Evolutionary conservation across 1,140 invertebrate genomes (phyloP).

Genomic region (Helicoverpa armigera): DNA sequence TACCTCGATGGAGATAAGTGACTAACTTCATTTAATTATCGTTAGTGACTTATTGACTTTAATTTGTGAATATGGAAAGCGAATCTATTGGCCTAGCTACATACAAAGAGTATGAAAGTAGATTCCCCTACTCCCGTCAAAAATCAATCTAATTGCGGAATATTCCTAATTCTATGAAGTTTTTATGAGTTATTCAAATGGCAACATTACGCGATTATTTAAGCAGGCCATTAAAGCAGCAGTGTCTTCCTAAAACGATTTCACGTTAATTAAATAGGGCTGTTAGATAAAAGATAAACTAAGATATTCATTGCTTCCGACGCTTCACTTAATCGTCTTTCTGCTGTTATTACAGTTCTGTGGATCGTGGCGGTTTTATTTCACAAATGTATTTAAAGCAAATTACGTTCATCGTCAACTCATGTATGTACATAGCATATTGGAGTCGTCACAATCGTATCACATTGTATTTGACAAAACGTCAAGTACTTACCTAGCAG

Average conservation of each 20-base stretch:
- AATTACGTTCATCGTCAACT: not conserved
- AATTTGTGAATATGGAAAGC: too few relatives aligned
- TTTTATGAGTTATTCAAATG: not conserved
- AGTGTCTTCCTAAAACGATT: constrained; percentile 7
- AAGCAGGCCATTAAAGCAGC: constrained; percentile 5
- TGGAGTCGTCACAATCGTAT: not conserved
- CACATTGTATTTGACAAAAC: too few relatives aligned
- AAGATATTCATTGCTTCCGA: constrained; percentile 11
- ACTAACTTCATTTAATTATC: too few relatives aligned
- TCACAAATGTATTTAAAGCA: not conserved
- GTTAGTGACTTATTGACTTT: too few relatives aligned
- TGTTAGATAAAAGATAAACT: constrained; percentile 30
- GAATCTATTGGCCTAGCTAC: too few relatives aligned
- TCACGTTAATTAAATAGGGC: constrained; percentile 13
- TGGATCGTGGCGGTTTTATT: not conserved
- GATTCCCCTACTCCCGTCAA: too few relatives aligned
- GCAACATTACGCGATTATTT: not conserved
- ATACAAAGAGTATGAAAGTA: too few relatives aligned
- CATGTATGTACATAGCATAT: not conserved
- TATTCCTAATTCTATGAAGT: too few relatives aligned
- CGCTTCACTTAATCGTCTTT: constrained; percentile 2
- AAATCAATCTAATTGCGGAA: too few relatives aligned
- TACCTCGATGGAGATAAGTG: too few relatives aligned
- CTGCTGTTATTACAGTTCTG: not conserved
- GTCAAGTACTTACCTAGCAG: too few relatives aligned